Evolutionary conservation across 2,797 vertebrate species (phyloP), one percentile per base, ranked within the genome.

Genomic region (Coracias cyanogaster): DNA sequence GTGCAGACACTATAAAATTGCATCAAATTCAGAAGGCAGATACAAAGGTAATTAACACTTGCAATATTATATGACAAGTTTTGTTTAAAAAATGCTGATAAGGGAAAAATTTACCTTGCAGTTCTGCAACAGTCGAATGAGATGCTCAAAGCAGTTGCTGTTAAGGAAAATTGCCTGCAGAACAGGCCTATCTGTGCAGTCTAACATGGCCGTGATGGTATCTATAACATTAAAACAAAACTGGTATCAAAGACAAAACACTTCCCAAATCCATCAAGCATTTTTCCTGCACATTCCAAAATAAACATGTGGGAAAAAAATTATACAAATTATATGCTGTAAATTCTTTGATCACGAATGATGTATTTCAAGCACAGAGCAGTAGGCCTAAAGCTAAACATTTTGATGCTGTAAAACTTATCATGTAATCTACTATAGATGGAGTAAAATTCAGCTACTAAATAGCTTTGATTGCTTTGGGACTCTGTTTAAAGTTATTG

Each of bases 91-190:
- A 9, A 61, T 3, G n/a, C 9, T 41, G 66, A 28, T 54, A 85
- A 89, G 24, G 66, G 57, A 89, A 92, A 37, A 93, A 76, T 89
- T 95, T 98, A 99, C 99, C 99, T 99, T 99, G 98, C 99, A 99
- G 97, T 99, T 99, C 97, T 99, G 99, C 87, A 99, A 97, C 70
- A 99, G 98, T 65, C 99, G 97, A 62, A 99, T 99, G 82, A 99
- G 98, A 97, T 99, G 99, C 97, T 99, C 99, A 94, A 99, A 99
- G 93, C 99, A 99, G 98, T 99, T 99, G 91, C 99, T 99, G 95
- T 99, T 99, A 96, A 99, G 99, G 97, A 99, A 99, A 98, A 99
- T 99, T 80, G 99, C 99, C 98, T 99, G 99, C 73, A 99, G 98
- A 92, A 99, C 99, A 20, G 99, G 99, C 64, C 99, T 98, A 96